These are phyloP conservation scores for Villa cingulata DNA, from an alignment of 2,888 invertebrate species.

Conservation along the genomic window DNA sequence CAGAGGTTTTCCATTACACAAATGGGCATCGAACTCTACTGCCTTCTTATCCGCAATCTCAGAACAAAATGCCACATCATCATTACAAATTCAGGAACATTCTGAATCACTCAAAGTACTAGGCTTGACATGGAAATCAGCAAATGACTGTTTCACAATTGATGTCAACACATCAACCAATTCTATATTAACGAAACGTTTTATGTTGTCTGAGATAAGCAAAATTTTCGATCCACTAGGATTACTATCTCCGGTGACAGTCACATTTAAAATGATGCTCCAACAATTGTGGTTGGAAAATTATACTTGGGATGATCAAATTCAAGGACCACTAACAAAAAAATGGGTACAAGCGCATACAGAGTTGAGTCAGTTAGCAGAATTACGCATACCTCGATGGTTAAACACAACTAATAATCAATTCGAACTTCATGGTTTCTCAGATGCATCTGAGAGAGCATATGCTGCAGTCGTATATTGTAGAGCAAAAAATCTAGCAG, in stretches of 20 bases:
- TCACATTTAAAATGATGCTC: neutral
- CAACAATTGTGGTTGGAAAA: conserved; percentile 1
- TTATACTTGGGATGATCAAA: neutral
- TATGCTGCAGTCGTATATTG: too few relatives aligned
- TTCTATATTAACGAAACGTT: too few relatives aligned
- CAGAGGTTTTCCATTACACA: conserved; percentile 9
- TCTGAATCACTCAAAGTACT: conserved; percentile 7
- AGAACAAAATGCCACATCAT: too few relatives aligned
- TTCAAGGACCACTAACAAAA: neutral
- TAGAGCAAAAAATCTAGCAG: neutral
- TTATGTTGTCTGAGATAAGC: neutral
- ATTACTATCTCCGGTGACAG: neutral
- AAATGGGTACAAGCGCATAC: neutral
- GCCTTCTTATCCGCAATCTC: too few relatives aligned
- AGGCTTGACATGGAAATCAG: conserved; percentile 9
- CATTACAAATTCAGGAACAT: conserved; percentile 7
- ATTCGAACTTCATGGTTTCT: too few relatives aligned
- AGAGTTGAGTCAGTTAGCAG: too few relatives aligned
- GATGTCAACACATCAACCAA: too few relatives aligned
- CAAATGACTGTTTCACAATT: neutral
- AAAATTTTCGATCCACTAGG: conserved; percentile 1
- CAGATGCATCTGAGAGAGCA: too few relatives aligned
- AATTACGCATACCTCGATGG: too few relatives aligned
- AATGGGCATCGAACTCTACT: conserved; percentile 15
- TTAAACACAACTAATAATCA: too few relatives aligned